Evolutionary conservation across 2,113 vertebrate species (phyloP), one percentile per base, ranked within the genome.

Genomic region (Riparia riparia): DNA sequence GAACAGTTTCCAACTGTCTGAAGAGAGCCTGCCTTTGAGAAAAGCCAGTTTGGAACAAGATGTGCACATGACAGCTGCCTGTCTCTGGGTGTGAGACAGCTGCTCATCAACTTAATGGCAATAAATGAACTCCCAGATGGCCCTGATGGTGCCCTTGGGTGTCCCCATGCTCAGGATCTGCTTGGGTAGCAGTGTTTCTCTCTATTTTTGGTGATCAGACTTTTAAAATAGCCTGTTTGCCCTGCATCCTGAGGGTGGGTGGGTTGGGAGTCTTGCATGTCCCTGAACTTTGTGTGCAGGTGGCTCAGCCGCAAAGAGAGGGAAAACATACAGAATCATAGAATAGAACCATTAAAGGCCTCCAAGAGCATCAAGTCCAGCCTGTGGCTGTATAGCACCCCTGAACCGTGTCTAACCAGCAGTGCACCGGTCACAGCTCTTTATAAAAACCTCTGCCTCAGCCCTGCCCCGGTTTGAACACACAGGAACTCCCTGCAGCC

Each of bases 91-190:
- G 84, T 78, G 54, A 13, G 56, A 24, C 51, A 56, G 64, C 86
- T 84, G 77, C 93, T 90, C 49, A 19, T 94, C 93, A 96, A 53
- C 73, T 92, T 95, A 95, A 95, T 92, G 49, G 86, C 77, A 91
- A 51, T 84, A 91, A 97, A 94, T 93, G 86, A 95, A 71, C 37
- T 84, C 93, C 80, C 83, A 60, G 53, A 81, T 31, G 57, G 28
- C 28, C 32, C 47, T 64, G 66, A 32, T 4, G 5, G 69, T 51
- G 49, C 68, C 51, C 83, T 82, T 89, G 89, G 72, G 56, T 0
- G 7, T 41, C 7, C 19, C 25, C 74, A 64, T 65, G 34, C 34
- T 73, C 12, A 32, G 29, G 32, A 79, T 8, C 49, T 85, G 70
- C 50, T 76, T 50, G 72, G 29, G 20, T 42, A 54, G 47, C 29